Conservation (phyloP, 2,797 vertebrate species). For the Sebastes ruberrimus region DNA sequence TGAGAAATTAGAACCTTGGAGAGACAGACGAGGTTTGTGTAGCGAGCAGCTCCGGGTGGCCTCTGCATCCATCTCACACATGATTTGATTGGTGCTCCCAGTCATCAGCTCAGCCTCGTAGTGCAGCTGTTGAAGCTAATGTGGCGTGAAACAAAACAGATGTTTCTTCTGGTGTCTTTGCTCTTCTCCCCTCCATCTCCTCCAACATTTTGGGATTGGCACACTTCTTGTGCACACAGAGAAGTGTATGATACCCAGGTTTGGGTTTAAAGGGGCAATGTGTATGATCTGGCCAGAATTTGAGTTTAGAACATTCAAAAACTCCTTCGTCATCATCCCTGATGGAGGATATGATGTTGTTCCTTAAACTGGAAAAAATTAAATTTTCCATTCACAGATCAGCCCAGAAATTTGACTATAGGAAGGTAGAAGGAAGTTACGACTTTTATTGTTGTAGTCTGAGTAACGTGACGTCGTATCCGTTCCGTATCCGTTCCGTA, state of each 20-base stretch:
- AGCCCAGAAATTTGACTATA: too few species aligned
- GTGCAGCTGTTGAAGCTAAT: slow-evolving; percentile 73
- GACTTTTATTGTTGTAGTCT: too few species aligned
- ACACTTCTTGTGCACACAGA: slow-evolving; percentile 29
- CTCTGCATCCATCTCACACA: slow-evolving; percentile 73
- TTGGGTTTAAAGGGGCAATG: neutral
- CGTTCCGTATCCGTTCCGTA: too few species aligned
- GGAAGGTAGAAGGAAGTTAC: too few species aligned
- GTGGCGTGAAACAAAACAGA: slow-evolving; percentile 75
- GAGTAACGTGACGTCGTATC: too few species aligned
- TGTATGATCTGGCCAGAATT: neutral
- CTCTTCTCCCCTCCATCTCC: slow-evolving; percentile 22
- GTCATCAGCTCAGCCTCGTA: slow-evolving; percentile 68
- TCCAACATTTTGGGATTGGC: slow-evolving; percentile 30
- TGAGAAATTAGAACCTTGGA: slow-evolving; percentile 66
- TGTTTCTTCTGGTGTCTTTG: slow-evolving; percentile 77
- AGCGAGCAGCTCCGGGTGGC: slow-evolving; percentile 74
- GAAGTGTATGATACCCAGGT: neutral
- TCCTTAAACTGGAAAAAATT: too few species aligned
- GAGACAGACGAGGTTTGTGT: slow-evolving; percentile 56
- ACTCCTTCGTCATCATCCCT: too few species aligned
- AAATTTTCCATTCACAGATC: too few species aligned
- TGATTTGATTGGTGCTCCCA: slow-evolving; percentile 72
- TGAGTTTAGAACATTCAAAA: neutral
- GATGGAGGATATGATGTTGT: too few species aligned